These are phyloP conservation scores for Rhagophthalmus giganteus DNA, from an alignment of 2,888 invertebrate genomes.

Conservation along the genomic window DNA sequence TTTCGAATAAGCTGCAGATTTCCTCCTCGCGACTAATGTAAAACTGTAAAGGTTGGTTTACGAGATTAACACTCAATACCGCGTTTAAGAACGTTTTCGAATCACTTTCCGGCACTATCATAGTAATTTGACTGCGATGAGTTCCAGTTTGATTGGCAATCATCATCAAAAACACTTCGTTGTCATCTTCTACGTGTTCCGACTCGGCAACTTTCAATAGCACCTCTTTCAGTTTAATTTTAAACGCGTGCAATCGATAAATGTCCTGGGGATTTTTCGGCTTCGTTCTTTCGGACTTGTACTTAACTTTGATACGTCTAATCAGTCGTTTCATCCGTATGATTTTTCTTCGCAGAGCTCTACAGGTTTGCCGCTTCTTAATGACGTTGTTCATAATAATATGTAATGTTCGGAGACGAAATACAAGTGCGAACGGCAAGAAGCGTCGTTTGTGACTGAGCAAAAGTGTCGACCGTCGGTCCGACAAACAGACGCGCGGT, in stretches of 20 bases:
- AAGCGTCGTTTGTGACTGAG: slow-evolving; percentile 31
- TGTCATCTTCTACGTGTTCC: not conserved
- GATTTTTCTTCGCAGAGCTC: not conserved
- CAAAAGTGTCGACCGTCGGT: slow-evolving; percentile 34
- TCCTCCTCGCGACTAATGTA: slow-evolving; percentile 5
- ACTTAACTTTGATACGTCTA: not conserved
- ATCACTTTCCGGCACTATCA: not conserved
- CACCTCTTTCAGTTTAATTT: not conserved
- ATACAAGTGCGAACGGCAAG: slow-evolving; percentile 28
- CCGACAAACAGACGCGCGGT: slow-evolving; percentile 31
- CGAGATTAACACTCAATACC: not conserved
- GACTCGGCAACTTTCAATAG: not conserved
- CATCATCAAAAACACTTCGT: slow-evolving; percentile 4
- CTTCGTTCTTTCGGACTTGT: not conserved
- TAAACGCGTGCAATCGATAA: slow-evolving; percentile 2
- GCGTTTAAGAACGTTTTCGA: not conserved
- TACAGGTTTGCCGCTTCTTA: not conserved
- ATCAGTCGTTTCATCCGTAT: not conserved
- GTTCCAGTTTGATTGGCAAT: slow-evolving; percentile 4
- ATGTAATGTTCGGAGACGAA: too few species aligned
- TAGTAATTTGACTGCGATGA: slow-evolving; percentile 3
- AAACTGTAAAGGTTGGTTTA: slow-evolving; percentile 1
- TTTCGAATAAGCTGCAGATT: not conserved
- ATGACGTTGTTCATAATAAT: slow-evolving; percentile 6
- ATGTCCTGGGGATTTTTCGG: not conserved